Evolutionary conservation across 2,888 invertebrate species (phyloP).

Genomic region (Aporophyla lueneburgensis): DNA sequence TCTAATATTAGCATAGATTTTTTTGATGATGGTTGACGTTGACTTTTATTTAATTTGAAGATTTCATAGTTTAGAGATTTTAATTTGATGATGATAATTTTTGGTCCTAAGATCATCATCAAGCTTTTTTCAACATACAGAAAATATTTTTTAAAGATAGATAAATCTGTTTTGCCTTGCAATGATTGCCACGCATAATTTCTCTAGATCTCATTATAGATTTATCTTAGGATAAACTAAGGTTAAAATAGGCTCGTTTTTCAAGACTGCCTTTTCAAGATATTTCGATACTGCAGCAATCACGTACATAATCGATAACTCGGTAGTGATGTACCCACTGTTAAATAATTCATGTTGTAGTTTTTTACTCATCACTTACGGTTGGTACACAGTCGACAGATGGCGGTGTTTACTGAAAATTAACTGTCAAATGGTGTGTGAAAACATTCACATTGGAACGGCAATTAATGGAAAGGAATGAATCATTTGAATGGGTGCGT

Average conservation of each 20-base stretch:
- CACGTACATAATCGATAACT: slow-evolving; percentile 25
- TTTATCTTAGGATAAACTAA: neutral
- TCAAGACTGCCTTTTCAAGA: neutral
- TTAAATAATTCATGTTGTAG: slow-evolving; percentile 81
- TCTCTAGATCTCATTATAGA: too few species aligned
- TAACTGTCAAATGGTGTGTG: slow-evolving; percentile 80
- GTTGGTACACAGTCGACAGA: slow-evolving; percentile 76
- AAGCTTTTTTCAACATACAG: too few species aligned
- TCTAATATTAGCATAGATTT: neutral
- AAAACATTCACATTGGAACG: slow-evolving; percentile 58
- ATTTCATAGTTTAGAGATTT: neutral
- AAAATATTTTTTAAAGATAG: too few species aligned
- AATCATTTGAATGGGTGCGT: slow-evolving; percentile 39
- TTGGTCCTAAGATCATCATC: neutral
- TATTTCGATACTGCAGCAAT: neutral
- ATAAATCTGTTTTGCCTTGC: too few species aligned
- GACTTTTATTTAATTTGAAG: neutral
- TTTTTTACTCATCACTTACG: slow-evolving; percentile 80
- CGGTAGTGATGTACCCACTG: slow-evolving; percentile 48
- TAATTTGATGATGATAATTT: neutral
- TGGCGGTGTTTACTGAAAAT: slow-evolving; percentile 82
- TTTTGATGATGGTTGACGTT: too few species aligned
- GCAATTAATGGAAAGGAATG: slow-evolving; percentile 54
- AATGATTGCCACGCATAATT: neutral
- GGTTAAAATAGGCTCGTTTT: neutral